A percentile compares a stretch with the other conserved stretches of the same genome.
phyloP scores from a whole-genome alignment of 2,888 invertebrate genomes.

The Rotaria magnacalcarata region DNA sequence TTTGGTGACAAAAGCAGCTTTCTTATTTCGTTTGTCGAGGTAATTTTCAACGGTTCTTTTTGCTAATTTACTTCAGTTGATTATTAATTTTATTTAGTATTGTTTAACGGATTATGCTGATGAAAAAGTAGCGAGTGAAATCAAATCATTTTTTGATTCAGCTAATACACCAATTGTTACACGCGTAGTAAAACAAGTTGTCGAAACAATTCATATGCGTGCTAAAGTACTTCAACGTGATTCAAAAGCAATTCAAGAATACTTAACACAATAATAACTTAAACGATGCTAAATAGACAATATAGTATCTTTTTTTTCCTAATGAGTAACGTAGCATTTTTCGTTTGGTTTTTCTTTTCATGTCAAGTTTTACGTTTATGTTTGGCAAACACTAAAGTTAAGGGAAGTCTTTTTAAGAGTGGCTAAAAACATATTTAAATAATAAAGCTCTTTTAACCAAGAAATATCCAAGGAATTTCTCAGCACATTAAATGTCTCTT shows the following conservation, averaged over 20 bases:
- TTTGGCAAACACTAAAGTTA: background rate
- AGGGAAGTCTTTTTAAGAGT: background rate
- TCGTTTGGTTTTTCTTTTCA: background rate
- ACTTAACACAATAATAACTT: background rate
- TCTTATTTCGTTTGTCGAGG: conserved; percentile 11
- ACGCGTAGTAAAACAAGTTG: conserved; percentile 40
- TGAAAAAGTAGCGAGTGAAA: background rate
- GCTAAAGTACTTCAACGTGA: background rate
- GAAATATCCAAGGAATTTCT: no score
- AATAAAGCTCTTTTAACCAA: no score
- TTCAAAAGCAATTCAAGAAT: conserved; percentile 14
- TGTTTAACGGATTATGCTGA: background rate
- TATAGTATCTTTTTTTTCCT: background rate
- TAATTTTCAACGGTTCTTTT: background rate
- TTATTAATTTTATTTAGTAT: background rate
- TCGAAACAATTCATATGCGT: conserved; percentile 35
- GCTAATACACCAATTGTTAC: conserved; percentile 25
- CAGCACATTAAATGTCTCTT: no score
- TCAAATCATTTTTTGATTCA: conserved; percentile 30
- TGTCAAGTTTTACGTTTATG: background rate
- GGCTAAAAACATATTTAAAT: no score
- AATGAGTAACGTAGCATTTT: background rate
- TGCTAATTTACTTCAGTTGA: background rate
- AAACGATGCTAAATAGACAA: background rate
- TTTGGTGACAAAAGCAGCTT: conserved; percentile 37